These are phyloP conservation scores for Bradypodion ventrale DNA, from an alignment of 2,797 vertebrate species.

Conservation along the genomic window DNA sequence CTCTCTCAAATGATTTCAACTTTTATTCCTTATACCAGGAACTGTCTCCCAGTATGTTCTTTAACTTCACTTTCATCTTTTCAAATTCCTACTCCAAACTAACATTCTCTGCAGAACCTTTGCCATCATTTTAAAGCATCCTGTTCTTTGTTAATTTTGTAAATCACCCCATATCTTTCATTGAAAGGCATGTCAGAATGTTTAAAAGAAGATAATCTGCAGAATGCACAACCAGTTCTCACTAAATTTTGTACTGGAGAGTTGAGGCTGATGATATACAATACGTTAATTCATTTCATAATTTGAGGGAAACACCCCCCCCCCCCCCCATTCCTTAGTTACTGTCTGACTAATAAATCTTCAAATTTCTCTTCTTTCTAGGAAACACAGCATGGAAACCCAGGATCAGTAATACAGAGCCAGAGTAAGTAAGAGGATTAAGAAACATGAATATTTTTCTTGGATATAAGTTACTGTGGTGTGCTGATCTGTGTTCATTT, in stretches of 20 bases:
- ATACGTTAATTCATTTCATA: not conserved
- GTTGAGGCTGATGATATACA: not conserved
- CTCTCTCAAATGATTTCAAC: not conserved
- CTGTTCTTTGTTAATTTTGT: not conserved
- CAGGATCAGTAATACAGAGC: constrained; percentile 75
- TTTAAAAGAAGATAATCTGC: not conserved
- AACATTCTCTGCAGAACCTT: not conserved
- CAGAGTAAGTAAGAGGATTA: constrained; percentile 83
- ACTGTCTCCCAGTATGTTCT: not conserved
- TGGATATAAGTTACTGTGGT: not conserved
- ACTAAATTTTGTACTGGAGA: not conserved
- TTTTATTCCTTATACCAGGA: not conserved
- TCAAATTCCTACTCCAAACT: not conserved
- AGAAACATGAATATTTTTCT: not conserved
- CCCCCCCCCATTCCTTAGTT: not conserved
- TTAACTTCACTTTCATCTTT: not conserved
- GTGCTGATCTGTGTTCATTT: not conserved
- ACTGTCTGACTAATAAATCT: constrained; percentile 8
- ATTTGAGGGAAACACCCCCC: too few species aligned
- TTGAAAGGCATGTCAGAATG: not conserved
- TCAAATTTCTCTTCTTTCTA: constrained; percentile 65
- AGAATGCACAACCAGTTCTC: too few species aligned
- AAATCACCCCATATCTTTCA: not conserved
- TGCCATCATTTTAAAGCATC: too few species aligned
- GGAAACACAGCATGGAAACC: constrained; percentile 77